These are phyloP conservation scores for Onchidella celtica DNA, from an alignment of 2,888 invertebrate species.

Conservation along the genomic window DNA sequence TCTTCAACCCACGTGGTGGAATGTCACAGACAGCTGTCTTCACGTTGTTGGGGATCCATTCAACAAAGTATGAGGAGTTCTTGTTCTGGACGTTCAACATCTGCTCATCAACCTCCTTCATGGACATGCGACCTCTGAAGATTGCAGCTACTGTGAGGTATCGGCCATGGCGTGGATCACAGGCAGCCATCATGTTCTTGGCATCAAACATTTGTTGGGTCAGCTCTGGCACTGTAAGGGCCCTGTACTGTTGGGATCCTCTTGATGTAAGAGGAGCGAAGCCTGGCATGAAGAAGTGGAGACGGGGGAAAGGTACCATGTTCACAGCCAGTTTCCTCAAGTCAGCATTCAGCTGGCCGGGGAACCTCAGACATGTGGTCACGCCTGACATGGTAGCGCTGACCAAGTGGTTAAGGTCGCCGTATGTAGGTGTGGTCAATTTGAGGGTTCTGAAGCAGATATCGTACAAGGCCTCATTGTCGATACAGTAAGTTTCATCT, in stretches of 20 bases:
- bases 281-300: conserved; percentile 80
- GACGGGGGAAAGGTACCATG: conserved; percentile 79
- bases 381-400: conserved; percentile 82
- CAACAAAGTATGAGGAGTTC: conserved; percentile 74
- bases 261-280: conserved; percentile 79
- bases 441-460: conserved; percentile 94
- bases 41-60: conserved; percentile 77
- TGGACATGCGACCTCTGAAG: conserved; percentile 78
- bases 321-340: conserved; percentile 72
- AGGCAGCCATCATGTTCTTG: conserved; percentile 98
- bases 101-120: conserved; percentile 85
- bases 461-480: conserved; percentile 94
- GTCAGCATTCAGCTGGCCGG: conserved; percentile 82
- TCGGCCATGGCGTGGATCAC: conserved; percentile 94
- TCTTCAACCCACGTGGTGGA: conserved; percentile 89
- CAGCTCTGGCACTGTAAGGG: conserved; percentile 77
- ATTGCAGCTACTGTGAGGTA: conserved; percentile 77
- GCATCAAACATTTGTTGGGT: conserved; percentile 90
- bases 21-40: conserved; percentile 95
- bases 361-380: conserved; percentile 93
- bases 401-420: conserved; percentile 91
- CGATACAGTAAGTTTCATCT: conserved; percentile 93
- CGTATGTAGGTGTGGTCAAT: conserved; percentile 90
- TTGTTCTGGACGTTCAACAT: conserved; percentile 90
- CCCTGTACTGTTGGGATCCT: conserved; percentile 79